Percentiles rank a stretch among this genome's conserved stretches.
Conservation (phyloP, 2,888 invertebrate genomes). For the Acrobasis consociella region DNA sequence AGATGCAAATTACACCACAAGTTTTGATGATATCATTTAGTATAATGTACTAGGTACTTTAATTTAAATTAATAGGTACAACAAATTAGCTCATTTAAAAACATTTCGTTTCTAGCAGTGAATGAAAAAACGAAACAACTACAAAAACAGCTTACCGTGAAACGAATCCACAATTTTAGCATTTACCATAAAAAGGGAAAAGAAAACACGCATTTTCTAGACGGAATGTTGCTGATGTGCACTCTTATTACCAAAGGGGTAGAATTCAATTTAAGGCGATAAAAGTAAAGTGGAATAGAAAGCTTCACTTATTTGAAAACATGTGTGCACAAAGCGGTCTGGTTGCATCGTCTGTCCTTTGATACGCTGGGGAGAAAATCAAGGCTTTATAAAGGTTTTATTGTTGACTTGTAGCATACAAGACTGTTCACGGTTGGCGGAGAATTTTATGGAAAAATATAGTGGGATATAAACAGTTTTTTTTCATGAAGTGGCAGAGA, state of each 20-base stretch:
- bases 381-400: slow-evolving; percentile 38
- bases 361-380: slow-evolving; percentile 41
- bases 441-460: background rate
- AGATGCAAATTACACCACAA: too few relatives aligned
- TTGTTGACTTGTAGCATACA: slow-evolving; percentile 34
- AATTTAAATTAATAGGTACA: background rate
- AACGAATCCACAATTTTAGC: slow-evolving; percentile 36
- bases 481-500: too few relatives aligned
- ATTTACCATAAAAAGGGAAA: slow-evolving; percentile 40
- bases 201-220: slow-evolving; percentile 37
- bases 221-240: slow-evolving; percentile 2
- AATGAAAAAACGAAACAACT: slow-evolving; percentile 24
- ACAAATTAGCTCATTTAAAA: background rate
- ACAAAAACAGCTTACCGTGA: slow-evolving; percentile 23
- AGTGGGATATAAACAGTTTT: background rate
- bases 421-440: slow-evolving; percentile 22
- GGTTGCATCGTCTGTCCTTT: slow-evolving; percentile 40
- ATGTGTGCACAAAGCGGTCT: slow-evolving; percentile 39
- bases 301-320: slow-evolving; percentile 39
- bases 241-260: slow-evolving; percentile 21
- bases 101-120: background rate
- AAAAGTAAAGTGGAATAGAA: slow-evolving; percentile 11
- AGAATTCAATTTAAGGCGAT: slow-evolving; percentile 28
- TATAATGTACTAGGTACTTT: too few relatives aligned
- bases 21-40: too few relatives aligned